A percentile compares a stretch with the other conserved stretches of the same genome.
These are phyloP conservation scores for Eristalis tenax DNA, from an alignment of 2,888 invertebrate species.

Conservation along the genomic window DNA sequence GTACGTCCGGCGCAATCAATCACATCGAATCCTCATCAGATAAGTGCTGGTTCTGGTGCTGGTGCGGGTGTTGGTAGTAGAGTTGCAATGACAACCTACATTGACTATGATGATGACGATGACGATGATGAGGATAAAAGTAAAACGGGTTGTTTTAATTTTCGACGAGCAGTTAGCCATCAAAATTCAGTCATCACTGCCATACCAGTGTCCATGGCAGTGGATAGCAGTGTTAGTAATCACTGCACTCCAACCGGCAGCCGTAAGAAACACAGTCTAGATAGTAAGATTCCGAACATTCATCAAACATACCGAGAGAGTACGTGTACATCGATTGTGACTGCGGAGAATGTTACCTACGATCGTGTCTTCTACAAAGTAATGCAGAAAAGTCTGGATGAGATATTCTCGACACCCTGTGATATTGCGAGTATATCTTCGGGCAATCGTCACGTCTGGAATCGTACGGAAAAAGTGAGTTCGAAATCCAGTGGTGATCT, in stretches of 20 bases:
- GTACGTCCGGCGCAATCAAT: conserved; percentile 47
- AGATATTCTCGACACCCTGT: conserved; percentile 77
- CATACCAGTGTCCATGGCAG: conserved; percentile 39
- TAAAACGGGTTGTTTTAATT: conserved; percentile 77
- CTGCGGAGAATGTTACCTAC: conserved; percentile 78
- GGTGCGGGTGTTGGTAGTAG: conserved; percentile 37
- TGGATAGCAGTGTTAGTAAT: conserved; percentile 35
- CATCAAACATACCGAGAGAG: conserved; percentile 62
- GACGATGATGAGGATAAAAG: conserved; percentile 76
- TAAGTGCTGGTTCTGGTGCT: conserved; percentile 1
- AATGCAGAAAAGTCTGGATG: conserved; percentile 78
- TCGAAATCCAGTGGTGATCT: conserved; percentile 81
- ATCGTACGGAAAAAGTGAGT: conserved; percentile 77
- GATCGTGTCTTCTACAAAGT: conserved; percentile 80
- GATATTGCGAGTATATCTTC: conserved; percentile 58
- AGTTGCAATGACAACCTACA: conserved; percentile 39
- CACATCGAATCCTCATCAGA: conserved; percentile 30
- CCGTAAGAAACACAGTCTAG: conserved; percentile 80
- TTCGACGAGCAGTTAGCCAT: conserved; percentile 74
- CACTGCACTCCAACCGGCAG: conserved; percentile 72
- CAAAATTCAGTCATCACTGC: conserved; percentile 51
- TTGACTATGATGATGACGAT: conserved; percentile 14
- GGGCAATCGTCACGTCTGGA: conserved; percentile 73
- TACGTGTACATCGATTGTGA: conserved; percentile 69
- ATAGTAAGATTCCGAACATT: conserved; percentile 77